These are phyloP conservation scores for Acronicta leporina DNA, from an alignment of 2,888 invertebrate genomes.

Conservation along the genomic window DNA sequence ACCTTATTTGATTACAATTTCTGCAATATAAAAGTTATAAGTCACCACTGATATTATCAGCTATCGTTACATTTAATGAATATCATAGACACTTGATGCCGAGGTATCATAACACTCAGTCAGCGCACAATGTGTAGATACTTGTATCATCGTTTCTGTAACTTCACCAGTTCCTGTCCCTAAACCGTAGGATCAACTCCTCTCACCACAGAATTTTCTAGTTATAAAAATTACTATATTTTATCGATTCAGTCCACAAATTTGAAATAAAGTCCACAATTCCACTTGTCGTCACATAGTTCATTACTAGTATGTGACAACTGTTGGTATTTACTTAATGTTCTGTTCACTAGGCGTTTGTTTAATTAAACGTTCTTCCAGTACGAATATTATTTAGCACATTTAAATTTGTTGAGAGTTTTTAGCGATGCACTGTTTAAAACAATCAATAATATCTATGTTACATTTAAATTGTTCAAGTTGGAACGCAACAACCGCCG, in stretches of 20 bases:
- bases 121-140: conserved; percentile 73
- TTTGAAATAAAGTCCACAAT: conserved; percentile 88
- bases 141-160: conserved; percentile 68
- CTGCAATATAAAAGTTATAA: conserved; percentile 84
- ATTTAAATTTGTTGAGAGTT: conserved; percentile 88
- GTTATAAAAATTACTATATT: conserved; percentile 87
- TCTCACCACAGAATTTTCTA: conserved; percentile 88
- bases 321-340: conserved; percentile 76
- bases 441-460: conserved; percentile 84
- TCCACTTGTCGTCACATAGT: conserved; percentile 77
- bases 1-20: conserved; percentile 83
- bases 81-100: conserved; percentile 71
- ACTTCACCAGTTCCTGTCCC: conserved; percentile 82
- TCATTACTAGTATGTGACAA: conserved; percentile 71
- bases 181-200: conserved; percentile 84
- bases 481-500: conserved; percentile 75
- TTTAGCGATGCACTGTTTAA: conserved; percentile 87
- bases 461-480: conserved; percentile 84
- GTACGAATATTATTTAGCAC: conserved; percentile 87
- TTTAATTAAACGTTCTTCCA: conserved; percentile 85
- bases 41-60: conserved; percentile 76
- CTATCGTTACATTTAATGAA: conserved; percentile 63
- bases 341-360: conserved; percentile 87
- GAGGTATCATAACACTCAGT: conserved; percentile 74
- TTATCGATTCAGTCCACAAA: conserved; percentile 87